A percentile compares a stretch with the other conserved stretches of the same genome.
phyloP scores from a whole-genome alignment of 1,140 invertebrate genomes.

The Drosophila bocqueti region DNA sequence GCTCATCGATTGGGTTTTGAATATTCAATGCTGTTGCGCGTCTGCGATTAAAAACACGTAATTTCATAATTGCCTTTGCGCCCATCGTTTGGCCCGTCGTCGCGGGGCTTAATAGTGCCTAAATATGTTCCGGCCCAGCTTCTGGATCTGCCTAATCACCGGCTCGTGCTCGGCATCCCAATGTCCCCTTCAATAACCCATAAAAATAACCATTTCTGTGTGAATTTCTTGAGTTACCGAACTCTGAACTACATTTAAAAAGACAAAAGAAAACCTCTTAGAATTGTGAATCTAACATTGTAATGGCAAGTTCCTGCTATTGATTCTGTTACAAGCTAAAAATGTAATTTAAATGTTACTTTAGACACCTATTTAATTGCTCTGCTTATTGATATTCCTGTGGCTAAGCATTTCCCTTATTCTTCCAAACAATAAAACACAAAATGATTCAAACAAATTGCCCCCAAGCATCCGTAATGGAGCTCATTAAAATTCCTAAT shows the following conservation, averaged over 20 bases:
- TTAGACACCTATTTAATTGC: neutral
- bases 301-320: neutral
- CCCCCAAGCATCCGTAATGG: neutral
- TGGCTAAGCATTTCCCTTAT: neutral
- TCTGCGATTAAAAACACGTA: constrained; percentile 65
- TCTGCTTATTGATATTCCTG: constrained; percentile 3
- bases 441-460: constrained; percentile 6
- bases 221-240: neutral
- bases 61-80: constrained; percentile 66
- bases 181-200: neutral
- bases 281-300: neutral
- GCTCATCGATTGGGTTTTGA: constrained; percentile 40
- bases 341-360: neutral
- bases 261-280: neutral
- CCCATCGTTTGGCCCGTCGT: constrained; percentile 29
- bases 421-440: constrained; percentile 2
- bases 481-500: constrained; percentile 9
- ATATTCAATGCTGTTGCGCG: constrained; percentile 55
- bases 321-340: neutral
- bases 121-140: constrained; percentile 60
- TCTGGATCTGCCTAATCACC: constrained; percentile 64
- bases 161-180: constrained; percentile 54
- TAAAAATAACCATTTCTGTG: neutral
- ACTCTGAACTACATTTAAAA: neutral
- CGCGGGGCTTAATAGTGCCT: constrained; percentile 63